Evolutionary conservation across 1,140 invertebrate genomes (phyloP).

Genomic region (Lepidurus couesii): DNA sequence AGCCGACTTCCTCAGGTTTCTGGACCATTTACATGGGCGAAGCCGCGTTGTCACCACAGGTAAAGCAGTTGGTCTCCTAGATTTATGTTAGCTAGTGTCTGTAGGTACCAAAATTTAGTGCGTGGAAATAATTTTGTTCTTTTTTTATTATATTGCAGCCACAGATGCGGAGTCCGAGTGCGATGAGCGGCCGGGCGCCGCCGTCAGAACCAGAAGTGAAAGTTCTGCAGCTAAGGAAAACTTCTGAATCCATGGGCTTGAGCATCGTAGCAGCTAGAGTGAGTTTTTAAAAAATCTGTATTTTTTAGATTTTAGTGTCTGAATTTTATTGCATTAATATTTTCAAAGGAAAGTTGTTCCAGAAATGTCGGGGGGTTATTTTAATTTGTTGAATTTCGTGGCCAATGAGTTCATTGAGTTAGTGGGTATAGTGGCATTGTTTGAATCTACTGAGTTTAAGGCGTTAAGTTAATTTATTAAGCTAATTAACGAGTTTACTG

Average conservation of each 20-base stretch:
- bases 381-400: neutral
- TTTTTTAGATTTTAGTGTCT: neutral
- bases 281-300: constrained; percentile 36
- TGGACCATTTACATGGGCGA: constrained; percentile 90
- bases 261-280: constrained; percentile 91
- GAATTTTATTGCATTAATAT: too few relatives aligned
- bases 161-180: constrained; percentile 12
- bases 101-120: neutral
- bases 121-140: constrained; percentile 27
- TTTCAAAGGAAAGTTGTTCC: neutral
- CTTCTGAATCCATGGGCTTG: constrained; percentile 84
- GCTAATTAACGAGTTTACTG: too few relatives aligned
- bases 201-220: constrained; percentile 27
- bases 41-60: constrained; percentile 24
- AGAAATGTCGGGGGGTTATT: neutral
- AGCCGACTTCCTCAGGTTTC: constrained; percentile 79
- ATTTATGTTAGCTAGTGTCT: constrained; percentile 2
- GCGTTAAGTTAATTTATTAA: too few relatives aligned
- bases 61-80: constrained; percentile 28
- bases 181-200: neutral
- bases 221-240: constrained; percentile 73
- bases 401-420: neutral
- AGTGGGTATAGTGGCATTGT: too few relatives aligned
- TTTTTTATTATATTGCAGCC: neutral
- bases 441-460: too few relatives aligned